Evolutionary conservation across 2,113 vertebrate species (phyloP).

Genomic region (Mustela lutreola): DNA sequence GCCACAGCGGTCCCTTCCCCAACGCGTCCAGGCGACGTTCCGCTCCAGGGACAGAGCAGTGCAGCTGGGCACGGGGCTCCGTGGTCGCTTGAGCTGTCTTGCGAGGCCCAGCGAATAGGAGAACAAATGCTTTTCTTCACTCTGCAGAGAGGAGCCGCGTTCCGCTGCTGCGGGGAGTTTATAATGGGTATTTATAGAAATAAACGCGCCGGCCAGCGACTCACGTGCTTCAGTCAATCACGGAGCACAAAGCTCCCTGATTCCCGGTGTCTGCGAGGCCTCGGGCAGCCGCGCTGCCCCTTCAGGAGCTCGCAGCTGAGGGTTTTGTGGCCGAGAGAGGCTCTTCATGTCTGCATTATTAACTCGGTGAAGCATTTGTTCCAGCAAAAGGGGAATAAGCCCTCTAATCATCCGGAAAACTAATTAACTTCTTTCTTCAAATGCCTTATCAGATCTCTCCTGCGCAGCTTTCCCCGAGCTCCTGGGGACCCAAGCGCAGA

Average conservation of each 20-base stretch:
- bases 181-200: background rate
- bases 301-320: background rate
- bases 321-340: background rate
- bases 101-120: background rate
- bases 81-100: background rate
- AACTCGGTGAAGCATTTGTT: rapidly evolving
- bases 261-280: background rate
- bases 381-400: background rate
- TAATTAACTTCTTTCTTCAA: constrained; percentile 30
- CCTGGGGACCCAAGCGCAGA: background rate
- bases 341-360: background rate
- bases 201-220: background rate
- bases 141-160: background rate
- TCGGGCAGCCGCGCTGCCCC: rapidly evolving
- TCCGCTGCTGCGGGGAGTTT: background rate
- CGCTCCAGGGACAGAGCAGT: no score
- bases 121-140: background rate
- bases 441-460: background rate
- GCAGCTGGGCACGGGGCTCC: no score
- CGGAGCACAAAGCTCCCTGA: background rate
- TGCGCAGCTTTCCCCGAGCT: background rate
- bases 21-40: rapidly evolving
- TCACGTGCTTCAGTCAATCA: background rate
- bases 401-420: constrained; percentile 2
- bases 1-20: background rate